Evolutionary conservation across 2,797 vertebrate species (phyloP).

Genomic region (Glyptemys insculpta): DNA sequence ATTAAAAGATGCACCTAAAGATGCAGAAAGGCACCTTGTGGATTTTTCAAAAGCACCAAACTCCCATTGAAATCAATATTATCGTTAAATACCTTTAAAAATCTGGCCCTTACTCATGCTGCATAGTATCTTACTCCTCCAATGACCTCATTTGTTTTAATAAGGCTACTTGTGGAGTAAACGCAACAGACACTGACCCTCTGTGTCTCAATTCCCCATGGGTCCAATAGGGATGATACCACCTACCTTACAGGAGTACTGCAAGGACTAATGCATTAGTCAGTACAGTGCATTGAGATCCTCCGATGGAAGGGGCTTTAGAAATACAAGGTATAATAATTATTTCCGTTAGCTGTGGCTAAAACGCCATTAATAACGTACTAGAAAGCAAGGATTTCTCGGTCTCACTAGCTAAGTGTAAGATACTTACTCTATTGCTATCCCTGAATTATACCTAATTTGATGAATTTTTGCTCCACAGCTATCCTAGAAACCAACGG

Average conservation of each 20-base stretch:
- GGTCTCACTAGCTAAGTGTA: fast-evolving
- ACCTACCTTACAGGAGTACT: not conserved
- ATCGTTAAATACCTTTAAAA: not conserved
- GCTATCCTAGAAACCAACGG: slow-evolving; percentile 77
- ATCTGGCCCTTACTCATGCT: not conserved
- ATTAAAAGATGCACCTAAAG: not conserved
- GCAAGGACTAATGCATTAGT: not conserved
- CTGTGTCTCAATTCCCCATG: not conserved
- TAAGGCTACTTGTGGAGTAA: not conserved
- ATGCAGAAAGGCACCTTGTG: not conserved
- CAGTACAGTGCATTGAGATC: not conserved
- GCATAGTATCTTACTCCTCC: not conserved
- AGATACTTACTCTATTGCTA: fast-evolving
- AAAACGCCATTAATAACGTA: fast-evolving
- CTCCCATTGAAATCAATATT: not conserved
- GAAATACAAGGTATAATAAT: not conserved
- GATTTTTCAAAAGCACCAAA: not conserved
- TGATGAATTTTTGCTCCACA: slow-evolving; percentile 27
- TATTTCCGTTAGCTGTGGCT: fast-evolving
- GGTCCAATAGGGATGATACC: not conserved
- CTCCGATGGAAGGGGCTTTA: not conserved
- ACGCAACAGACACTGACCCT: not conserved
- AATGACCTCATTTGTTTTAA: not conserved
- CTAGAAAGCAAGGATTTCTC: fast-evolving
- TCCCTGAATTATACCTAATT: fast-evolving